Evolutionary conservation across 1,140 invertebrate genomes (phyloP).

Genomic region (Eriosoma lanigerum): DNA sequence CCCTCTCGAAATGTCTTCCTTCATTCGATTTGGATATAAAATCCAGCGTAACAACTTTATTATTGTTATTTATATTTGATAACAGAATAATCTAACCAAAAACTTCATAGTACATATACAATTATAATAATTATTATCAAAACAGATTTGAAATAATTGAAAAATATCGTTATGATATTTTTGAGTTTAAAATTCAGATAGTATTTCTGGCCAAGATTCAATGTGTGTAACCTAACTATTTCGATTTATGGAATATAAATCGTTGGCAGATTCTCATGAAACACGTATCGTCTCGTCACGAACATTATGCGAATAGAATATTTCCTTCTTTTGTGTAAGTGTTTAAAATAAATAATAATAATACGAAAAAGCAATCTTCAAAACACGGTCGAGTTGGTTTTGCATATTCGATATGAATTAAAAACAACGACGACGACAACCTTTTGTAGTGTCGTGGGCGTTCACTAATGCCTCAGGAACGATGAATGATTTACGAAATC

Average conservation of each 20-base stretch:
- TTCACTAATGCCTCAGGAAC: neutral
- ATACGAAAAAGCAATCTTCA: neutral
- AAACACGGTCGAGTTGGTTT: conserved; percentile 23
- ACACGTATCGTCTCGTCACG: conserved; percentile 11
- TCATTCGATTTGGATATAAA: too few relatives aligned
- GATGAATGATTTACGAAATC: conserved; percentile 19
- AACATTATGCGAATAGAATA: neutral
- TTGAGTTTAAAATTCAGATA: neutral
- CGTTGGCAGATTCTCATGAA: neutral
- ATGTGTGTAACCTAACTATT: neutral
- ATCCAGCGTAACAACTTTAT: too few relatives aligned
- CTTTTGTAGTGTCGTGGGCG: conserved; percentile 17
- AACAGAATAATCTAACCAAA: too few relatives aligned
- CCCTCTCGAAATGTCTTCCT: too few relatives aligned
- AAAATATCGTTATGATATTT: too few relatives aligned
- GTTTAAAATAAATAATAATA: too few relatives aligned
- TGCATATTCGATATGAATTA: conserved; percentile 29
- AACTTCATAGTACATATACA: too few relatives aligned
- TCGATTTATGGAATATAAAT: conserved; percentile 11
- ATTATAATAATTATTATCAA: too few relatives aligned
- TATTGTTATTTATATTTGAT: too few relatives aligned
- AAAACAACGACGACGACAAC: conserved; percentile 10
- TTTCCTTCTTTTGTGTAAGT: neutral
- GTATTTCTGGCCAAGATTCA: neutral
- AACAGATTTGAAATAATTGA: too few relatives aligned